Evolutionary conservation across 2,113 vertebrate species (phyloP), one percentile per base, ranked within the genome.

Genomic region (Puntigrus tetrazona): DNA sequence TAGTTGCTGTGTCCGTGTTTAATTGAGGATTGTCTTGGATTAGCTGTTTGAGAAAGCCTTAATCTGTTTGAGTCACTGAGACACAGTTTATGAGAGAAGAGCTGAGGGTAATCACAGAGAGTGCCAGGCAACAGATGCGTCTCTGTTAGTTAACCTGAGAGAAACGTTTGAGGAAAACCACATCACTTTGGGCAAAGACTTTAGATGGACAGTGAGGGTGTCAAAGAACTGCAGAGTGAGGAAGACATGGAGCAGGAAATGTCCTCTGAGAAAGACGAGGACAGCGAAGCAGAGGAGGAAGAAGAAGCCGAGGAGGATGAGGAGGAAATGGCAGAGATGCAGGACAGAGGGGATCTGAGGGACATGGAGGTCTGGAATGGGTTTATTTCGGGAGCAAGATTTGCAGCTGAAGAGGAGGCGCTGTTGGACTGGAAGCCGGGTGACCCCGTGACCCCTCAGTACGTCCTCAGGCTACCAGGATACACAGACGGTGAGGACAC

Each of bases 21-120:
- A 90, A 89, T 88, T 87, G 67, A 73, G 87, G 90, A 91, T 91
- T 91, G 76, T 57, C 89, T 90, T 73, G 86, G 88, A 88, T 88
- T 86, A 86, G 22, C 47, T 84, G 77, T 84, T 74, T 75, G 86
- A 90, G 74, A 83, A 1, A 86, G 85, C 87, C 55, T 85, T 91
- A 91, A 91, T 91, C 91, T 85, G 50, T 88, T 87, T 89, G 77
- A 88, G 86, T 82, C 82, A 85, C 77, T 72, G 50, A n/a, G 61
- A 83, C 86, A 11, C 63, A 36, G 36, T 82, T n/a, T 65, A 50
- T 77, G 82, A 80, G 70, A 80, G 38, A 55, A 36, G 80, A 67
- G 52, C 78, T 77, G 36, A 74, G 16, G 14, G 11, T 86, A 82
- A 83, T 81, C 61, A 73, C 70, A 59, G 38, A 69, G 78, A 74